Conservation (phyloP, 2,113 vertebrate species). For the Terrapene triunguis region DNA sequence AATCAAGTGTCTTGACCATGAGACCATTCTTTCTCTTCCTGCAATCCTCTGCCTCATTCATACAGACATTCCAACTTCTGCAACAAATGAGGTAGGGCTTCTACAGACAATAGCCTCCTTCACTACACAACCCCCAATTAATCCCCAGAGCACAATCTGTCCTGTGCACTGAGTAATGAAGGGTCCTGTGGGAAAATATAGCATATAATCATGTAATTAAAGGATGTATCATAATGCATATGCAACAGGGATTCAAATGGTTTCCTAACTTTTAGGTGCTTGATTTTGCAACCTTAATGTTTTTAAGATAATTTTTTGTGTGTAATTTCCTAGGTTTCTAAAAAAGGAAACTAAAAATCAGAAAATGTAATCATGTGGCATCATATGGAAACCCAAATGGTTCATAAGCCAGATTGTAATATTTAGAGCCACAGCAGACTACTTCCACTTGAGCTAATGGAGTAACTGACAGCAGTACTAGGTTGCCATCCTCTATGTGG, state of each 20-base stretch:
- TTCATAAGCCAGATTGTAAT: background rate
- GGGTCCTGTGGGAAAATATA: background rate
- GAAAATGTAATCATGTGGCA: background rate
- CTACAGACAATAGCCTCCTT: background rate
- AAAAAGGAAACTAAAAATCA: background rate
- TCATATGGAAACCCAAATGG: fast-evolving
- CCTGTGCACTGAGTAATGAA: fast-evolving
- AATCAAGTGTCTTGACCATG: background rate
- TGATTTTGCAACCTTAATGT: background rate
- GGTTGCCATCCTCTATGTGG: background rate
- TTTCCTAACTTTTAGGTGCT: background rate
- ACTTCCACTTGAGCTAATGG: too few species aligned
- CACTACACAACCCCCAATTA: background rate
- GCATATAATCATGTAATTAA: background rate
- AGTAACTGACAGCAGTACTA: background rate
- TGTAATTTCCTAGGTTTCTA: background rate
- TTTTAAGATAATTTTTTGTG: background rate
- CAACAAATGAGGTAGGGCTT: background rate
- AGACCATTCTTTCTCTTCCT: background rate
- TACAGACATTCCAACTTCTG: background rate
- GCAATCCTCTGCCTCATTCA: background rate
- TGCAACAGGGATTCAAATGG: background rate
- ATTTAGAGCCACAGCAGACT: background rate
- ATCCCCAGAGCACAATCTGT: background rate
- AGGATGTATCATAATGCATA: background rate